Evolutionary conservation across 1,140 invertebrate species (phyloP), one percentile per base, ranked within the genome.

Genomic region (Wiebesia pumilae): DNA sequence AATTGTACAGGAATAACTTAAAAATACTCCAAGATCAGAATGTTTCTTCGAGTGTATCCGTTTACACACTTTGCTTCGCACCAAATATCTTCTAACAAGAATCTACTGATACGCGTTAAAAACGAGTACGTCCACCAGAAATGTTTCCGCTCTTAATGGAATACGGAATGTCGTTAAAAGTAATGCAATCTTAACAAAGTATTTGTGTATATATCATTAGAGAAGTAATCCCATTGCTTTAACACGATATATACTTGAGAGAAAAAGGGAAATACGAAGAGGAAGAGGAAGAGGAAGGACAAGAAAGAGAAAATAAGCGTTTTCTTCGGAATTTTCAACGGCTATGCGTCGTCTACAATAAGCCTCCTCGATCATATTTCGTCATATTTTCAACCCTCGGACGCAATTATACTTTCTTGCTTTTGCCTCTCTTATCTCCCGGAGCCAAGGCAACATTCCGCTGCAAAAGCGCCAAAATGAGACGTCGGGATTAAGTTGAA

Each of bases 121-220:
- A 43, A n/a, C 19, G n/a, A 75, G 21, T 75, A 27, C 38, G 3
- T 43, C 4, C 38, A 75, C 4, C 6, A 43, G 40, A 75, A 43
- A 75, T 12, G 24, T n/a, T 75, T 75, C 12, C n/a, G 24, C 6
- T 75, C 4, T 24, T 43, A 75, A 43, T n/a, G 71, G 6, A 75
- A 75, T 43, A n/a, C 43, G 71, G 38, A 75, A 75, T 43, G 71
- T 75, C 12, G 9, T 75, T 43, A 38, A n/a, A 38, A 27, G 38
- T 75, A 75, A 43, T 40, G 10, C 16, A n/a, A 75, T 43, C 30
- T 54, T 54, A 78, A 30, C 1, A 77, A 47, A 69, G 40, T 69
- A 47, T 67, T 69, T 16, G 65, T 82, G 67, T 82, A 82, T 73
- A 82, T 43, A 82, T 82, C 67, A 82, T 82, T 51, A 73, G 81